Evolutionary conservation across 2,888 invertebrate genomes (phyloP).

Genomic region (Thelaira solivaga): DNA sequence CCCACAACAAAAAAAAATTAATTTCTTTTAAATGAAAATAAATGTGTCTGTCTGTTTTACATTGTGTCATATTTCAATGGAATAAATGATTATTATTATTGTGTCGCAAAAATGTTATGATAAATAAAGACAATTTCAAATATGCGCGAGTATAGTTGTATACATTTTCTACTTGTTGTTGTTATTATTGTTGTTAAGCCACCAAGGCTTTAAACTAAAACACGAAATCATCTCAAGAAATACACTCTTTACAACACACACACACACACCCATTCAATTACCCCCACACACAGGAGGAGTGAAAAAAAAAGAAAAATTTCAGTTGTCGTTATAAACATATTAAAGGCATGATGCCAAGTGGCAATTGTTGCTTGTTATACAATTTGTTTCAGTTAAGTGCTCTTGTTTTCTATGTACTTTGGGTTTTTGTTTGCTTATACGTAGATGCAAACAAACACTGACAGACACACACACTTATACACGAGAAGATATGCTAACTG

Average conservation of each 20-base stretch:
- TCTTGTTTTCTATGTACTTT: constrained; percentile 43
- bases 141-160: no score
- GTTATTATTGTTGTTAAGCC: no score
- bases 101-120: no score
- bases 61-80: no score
- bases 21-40: no score
- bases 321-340: constrained; percentile 41
- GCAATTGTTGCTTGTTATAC: constrained; percentile 60
- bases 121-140: no score
- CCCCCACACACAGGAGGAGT: neutral
- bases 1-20: no score
- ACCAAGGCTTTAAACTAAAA: no score
- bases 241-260: neutral
- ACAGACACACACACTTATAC: neutral
- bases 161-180: no score
- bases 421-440: constrained; percentile 36
- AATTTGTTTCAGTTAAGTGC: constrained; percentile 59
- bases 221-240: neutral
- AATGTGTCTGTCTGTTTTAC: no score
- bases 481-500: neutral
- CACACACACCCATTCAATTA: constrained; percentile 5
- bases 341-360: constrained; percentile 57
- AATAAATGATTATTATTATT: no score
- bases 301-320: constrained; percentile 26
- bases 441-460: no score